Evolutionary conservation across 92 coral and sea anemone species (phyloP).

Genomic region (Scolanthus callimorphus): DNA sequence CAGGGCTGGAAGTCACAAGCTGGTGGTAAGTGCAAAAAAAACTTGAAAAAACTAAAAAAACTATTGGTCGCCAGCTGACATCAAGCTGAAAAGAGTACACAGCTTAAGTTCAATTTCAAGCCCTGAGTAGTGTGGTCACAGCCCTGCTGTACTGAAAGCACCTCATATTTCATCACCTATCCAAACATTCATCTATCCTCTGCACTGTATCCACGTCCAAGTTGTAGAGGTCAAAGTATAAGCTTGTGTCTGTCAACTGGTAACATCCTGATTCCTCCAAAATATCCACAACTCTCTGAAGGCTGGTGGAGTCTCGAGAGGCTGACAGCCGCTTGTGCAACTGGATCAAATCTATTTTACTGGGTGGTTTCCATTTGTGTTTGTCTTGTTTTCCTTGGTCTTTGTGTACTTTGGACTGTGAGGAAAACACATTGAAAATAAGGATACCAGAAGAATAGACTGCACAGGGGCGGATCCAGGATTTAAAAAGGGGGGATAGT

Average conservation of each 20-base stretch:
- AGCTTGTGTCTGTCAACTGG: slow-evolving; percentile 66
- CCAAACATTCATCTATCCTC: slow-evolving; percentile 74
- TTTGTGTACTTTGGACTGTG: slow-evolving; percentile 37
- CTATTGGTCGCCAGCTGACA: too few relatives aligned
- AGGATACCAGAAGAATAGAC: too few relatives aligned
- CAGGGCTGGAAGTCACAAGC: too few relatives aligned
- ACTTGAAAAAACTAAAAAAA: too few relatives aligned
- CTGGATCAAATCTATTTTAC: slow-evolving; percentile 32
- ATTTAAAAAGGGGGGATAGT: too few relatives aligned
- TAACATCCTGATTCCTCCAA: slow-evolving; percentile 81
- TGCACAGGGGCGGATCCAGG: too few relatives aligned
- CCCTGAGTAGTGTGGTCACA: too few relatives aligned
- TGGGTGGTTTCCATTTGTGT: slow-evolving; percentile 46
- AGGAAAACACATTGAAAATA: too few relatives aligned
- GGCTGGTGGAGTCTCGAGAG: slow-evolving; percentile 53
- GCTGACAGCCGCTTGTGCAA: slow-evolving; percentile 64
- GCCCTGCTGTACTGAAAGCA: too few relatives aligned
- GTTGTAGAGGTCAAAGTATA: slow-evolving; percentile 79
- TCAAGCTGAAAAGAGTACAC: too few relatives aligned
- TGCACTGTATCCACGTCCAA: slow-evolving; percentile 76
- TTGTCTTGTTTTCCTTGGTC: slow-evolving; percentile 11
- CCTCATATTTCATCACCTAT: slow-evolving; percentile 28
- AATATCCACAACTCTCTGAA: slow-evolving; percentile 87
- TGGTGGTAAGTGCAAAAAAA: too few relatives aligned
- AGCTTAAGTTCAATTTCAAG: too few relatives aligned